These are phyloP conservation scores for Ia io DNA, from an alignment of 2,113 vertebrate genomes.

Conservation along the genomic window DNA sequence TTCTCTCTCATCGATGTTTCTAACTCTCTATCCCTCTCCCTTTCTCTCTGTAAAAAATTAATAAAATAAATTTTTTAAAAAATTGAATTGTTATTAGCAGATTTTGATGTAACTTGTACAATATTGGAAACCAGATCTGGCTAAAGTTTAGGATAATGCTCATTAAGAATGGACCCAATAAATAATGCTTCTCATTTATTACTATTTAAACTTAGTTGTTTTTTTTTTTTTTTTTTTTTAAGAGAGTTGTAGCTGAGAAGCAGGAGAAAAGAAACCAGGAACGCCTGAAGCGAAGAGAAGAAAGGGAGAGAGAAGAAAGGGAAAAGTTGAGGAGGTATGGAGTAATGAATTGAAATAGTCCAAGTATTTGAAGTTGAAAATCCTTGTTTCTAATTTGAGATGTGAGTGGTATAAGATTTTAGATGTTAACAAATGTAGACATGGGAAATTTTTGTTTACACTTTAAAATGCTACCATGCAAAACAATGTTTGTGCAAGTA, in stretches of 20 bases:
- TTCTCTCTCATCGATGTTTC: no score
- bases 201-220: constrained; percentile 56
- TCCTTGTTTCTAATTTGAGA: background rate
- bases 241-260: constrained; percentile 97
- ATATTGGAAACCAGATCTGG: background rate
- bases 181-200: background rate
- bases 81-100: background rate
- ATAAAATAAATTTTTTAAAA: no score
- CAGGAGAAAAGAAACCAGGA: constrained; percentile 93
- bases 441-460: background rate
- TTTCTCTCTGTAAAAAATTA: no score
- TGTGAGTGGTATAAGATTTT: background rate
- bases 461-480: background rate
- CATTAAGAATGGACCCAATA: background rate
- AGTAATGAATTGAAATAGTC: background rate
- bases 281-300: constrained; percentile 92
- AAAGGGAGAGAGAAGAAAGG: constrained; percentile 90
- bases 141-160: background rate
- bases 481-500: background rate
- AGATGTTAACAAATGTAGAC: background rate
- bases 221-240: constrained; percentile 51
- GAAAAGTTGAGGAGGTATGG: constrained; percentile 86
- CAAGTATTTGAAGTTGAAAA: background rate
- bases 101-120: background rate
- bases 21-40: no score